Base-by-base conservation (phyloP, 1,140 invertebrate species). In the Radopholus similis region DNA sequence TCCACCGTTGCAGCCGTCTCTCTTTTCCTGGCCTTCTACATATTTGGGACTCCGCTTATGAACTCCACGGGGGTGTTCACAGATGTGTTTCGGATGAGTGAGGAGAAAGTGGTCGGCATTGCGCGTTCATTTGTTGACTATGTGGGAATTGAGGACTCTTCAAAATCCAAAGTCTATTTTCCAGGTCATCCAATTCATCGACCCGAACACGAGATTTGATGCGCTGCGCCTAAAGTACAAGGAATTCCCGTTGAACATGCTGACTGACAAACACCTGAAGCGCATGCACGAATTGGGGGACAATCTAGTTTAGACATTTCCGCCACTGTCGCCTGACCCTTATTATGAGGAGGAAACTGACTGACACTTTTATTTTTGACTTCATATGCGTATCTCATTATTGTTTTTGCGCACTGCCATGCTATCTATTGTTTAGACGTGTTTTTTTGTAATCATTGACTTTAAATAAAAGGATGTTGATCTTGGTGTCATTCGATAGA, bases 221-320 rank as follows among this genome's bases (percentile, higher is more conserved):
- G 66, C 66, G 18, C 55, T 68, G n/a, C 66, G 66, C 11, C 37
- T 54, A 2, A 68, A 68, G 30, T 68, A 70, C 34, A 38, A 64
- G 28, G 28, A 70, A 2, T 6, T 1, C 15, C 49, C 18, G 28
- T 35, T 63, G 18, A 28, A 28, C 32, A 56, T 56, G 11, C 53
- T 59, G 28, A 66, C 63, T 15, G 23, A 34, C 9, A 49, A 64
- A 23, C 63, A 64, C n/a, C 18, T 34, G 11, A 15, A 21, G 18
- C 38, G 18, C 26, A 42, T 64, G 13, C 38, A 51, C 11, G 57
- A 54, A 18, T 64, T 64, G 23, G 4, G 42, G 21, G 59, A 62
- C 59, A 26, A 47, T n/a, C 47, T 51, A 26, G 9, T 21, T 23
- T 51, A 23, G 21, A 23, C 4, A 15, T 49, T 49, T 42, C 11